Base-by-base conservation (phyloP, 2,888 invertebrate species). In the Drosophila austrosaltans region DNA sequence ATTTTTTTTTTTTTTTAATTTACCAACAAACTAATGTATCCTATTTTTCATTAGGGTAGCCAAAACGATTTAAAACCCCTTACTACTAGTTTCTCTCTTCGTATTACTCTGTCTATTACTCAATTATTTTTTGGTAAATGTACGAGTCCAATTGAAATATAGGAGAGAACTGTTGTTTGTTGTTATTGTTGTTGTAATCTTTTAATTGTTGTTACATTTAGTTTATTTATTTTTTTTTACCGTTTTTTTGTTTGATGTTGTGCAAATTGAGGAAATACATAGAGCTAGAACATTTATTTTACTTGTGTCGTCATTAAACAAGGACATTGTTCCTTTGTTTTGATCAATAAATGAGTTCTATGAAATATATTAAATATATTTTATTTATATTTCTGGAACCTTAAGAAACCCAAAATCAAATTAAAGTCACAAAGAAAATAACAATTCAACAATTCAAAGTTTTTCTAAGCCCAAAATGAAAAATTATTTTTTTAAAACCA, bases 221-320 rank as follows among this genome's bases (percentile, higher is more conserved):
- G 12, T 22, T 36, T 56, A 36, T 12, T 36, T 56, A 3, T 39
- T 22, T 39, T 39, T 20, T 30, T 6, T 7, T 7, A 6, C 5
- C 32, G 5, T n/a, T 32, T 59, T 60, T 60, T 69, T 30, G 61
- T 60, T 69, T 69, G 48, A 30, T 5, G 30, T 30, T 30, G 30
- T 30, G 30, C 68, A 69, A 69, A 61, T 57, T 62, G 20, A 1
- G 20, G 10, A 25, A 48, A 22, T 4, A 10, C n/a, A n/a, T 30
- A 63, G 54, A 64, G 39, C 63, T 42, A 63, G 58, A 71, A 42
- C 16, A 44, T 42, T 3, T 28, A 28, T 28, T 3, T 28, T 28
- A 28, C 28, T 28, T 28, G 28, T 28, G 28, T 28, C 28, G 4
- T 28, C 28, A 28, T 28, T 28, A 28, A 28, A 28, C 4, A 32